Evolutionary conservation across 2,113 vertebrate species (phyloP).

Genomic region (Colistium nudipinnis): DNA sequence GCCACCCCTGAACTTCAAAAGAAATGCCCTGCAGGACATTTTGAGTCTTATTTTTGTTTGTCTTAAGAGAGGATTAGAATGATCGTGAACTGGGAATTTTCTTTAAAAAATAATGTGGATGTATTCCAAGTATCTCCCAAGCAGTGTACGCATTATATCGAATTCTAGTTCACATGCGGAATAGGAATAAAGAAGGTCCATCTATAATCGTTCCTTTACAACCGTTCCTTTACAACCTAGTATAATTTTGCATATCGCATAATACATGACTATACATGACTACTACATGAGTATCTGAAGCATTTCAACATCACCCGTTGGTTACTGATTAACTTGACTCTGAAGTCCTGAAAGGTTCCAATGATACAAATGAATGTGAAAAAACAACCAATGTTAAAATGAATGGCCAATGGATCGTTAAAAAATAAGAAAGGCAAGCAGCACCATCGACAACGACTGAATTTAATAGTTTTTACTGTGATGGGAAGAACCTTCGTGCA

Average conservation of each 20-base stretch:
- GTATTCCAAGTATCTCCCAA: background rate
- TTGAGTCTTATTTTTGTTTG: constrained; percentile 18
- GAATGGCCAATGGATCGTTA: too few species aligned
- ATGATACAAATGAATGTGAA: too few species aligned
- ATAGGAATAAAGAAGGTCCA: background rate
- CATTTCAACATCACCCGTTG: background rate
- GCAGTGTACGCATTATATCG: too few species aligned
- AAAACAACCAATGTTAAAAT: too few species aligned
- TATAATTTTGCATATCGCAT: background rate
- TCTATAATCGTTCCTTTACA: constrained; percentile 9
- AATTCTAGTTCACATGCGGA: background rate
- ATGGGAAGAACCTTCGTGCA: too few species aligned
- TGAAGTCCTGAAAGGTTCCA: background rate
- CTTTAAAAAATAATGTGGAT: background rate
- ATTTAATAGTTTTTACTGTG: too few species aligned
- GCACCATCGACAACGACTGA: too few species aligned
- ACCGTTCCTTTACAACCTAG: background rate
- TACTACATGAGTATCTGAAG: background rate
- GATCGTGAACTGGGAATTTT: background rate
- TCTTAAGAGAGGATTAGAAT: background rate
- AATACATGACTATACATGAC: background rate
- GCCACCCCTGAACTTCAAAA: constrained; percentile 40
- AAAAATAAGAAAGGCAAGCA: too few species aligned
- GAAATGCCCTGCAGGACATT: background rate
- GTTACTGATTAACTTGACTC: background rate